These are phyloP conservation scores for Luehdorfia chinensis DNA, from an alignment of 1,140 invertebrate species.

Conservation along the genomic window DNA sequence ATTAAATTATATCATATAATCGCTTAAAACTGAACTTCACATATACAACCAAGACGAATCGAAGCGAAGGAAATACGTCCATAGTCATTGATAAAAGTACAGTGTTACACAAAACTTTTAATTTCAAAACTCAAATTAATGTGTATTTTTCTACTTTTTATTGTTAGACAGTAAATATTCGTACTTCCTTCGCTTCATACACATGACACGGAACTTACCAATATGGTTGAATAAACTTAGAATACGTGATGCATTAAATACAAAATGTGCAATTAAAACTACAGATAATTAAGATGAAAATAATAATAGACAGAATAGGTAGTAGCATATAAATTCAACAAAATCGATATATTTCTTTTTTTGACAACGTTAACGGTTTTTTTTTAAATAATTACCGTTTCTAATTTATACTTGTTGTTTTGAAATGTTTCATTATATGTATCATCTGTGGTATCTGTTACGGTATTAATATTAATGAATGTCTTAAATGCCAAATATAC, in stretches of 20 bases:
- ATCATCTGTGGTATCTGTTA: too few relatives aligned
- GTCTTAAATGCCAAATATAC: too few relatives aligned
- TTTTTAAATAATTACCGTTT: too few relatives aligned
- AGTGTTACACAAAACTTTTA: not conserved
- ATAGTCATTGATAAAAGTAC: not conserved
- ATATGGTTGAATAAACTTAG: conserved; percentile 19
- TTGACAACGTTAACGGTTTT: too few relatives aligned
- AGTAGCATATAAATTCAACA: conserved; percentile 1
- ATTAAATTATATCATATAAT: conserved; percentile 46
- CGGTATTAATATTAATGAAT: too few relatives aligned
- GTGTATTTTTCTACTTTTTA: too few relatives aligned
- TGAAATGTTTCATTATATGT: too few relatives aligned
- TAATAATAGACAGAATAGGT: not conserved
- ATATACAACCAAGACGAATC: conserved; percentile 13
- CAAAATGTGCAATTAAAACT: conserved; percentile 35
- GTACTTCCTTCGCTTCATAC: conserved; percentile 2
- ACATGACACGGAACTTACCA: conserved; percentile 3
- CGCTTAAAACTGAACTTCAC: conserved; percentile 15
- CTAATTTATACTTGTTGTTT: too few relatives aligned
- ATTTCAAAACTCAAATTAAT: too few relatives aligned
- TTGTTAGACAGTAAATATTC: too few relatives aligned
- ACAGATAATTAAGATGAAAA: conserved; percentile 18
- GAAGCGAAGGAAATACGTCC: conserved; percentile 6
- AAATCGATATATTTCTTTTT: not conserved
- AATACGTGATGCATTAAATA: conserved; percentile 40